These are phyloP conservation scores for Peromyscus aztecus DNA, from an alignment of 2,797 vertebrate genomes.

Conservation along the genomic window DNA sequence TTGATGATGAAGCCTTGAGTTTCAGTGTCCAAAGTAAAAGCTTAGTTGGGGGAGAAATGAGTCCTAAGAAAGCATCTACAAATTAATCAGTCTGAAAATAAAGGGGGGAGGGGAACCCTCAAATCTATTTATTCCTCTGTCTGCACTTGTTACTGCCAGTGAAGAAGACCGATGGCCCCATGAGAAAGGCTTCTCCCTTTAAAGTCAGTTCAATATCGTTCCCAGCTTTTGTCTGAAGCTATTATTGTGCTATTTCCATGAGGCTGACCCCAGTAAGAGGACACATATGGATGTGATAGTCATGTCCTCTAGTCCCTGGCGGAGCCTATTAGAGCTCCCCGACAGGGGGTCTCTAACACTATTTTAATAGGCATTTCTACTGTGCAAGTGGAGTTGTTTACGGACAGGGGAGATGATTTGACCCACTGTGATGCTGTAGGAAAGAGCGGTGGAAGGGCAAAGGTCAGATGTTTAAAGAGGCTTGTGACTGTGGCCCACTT, in stretches of 20 bases:
- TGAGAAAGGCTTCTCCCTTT: slow-evolving; percentile 61
- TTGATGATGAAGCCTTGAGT: not conserved
- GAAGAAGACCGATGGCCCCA: slow-evolving; percentile 56
- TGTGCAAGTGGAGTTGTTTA: slow-evolving; percentile 74
- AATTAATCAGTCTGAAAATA: slow-evolving; percentile 62
- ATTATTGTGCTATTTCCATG: slow-evolving; percentile 65
- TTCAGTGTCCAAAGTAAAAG: slow-evolving; percentile 30
- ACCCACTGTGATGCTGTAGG: slow-evolving; percentile 44
- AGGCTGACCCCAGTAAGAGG: slow-evolving; percentile 73
- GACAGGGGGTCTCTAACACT: slow-evolving; percentile 51
- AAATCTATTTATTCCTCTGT: slow-evolving; percentile 5
- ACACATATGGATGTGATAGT: slow-evolving; percentile 74
- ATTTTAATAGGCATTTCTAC: slow-evolving; percentile 70
- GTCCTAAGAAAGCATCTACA: not conserved
- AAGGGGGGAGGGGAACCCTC: not conserved
- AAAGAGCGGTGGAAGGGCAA: slow-evolving; percentile 25
- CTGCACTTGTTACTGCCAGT: not conserved
- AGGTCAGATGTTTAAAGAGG: slow-evolving; percentile 69
- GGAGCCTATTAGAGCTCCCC: slow-evolving; percentile 68
- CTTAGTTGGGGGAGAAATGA: slow-evolving; percentile 39
- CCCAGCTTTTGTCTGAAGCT: slow-evolving; percentile 74
- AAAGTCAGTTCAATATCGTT: slow-evolving; percentile 69
- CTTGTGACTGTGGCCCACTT: not conserved
- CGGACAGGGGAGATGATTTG: slow-evolving; percentile 78
- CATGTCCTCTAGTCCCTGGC: slow-evolving; percentile 66